phyloP scores from a whole-genome alignment of 2,113 vertebrate species.

The Gopherus evgoodei region DNA sequence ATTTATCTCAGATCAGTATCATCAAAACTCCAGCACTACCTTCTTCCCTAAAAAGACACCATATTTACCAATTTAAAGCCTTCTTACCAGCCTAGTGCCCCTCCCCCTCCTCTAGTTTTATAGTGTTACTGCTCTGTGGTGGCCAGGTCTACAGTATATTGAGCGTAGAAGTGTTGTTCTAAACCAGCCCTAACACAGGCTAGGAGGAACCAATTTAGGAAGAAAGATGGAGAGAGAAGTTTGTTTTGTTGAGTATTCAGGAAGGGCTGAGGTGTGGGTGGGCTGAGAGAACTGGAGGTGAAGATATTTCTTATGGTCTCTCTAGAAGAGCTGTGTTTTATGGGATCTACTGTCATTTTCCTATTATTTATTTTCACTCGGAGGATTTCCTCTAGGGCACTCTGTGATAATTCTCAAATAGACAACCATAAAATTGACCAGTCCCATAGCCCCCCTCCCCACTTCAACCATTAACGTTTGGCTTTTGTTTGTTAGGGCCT shows the following conservation, averaged over 20 bases:
- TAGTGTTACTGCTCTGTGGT: background rate
- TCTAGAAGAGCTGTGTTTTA: background rate
- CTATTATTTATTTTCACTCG: background rate
- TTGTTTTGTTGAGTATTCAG: background rate
- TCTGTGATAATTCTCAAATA: background rate
- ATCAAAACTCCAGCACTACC: background rate
- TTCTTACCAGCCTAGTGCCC: background rate
- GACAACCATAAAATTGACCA: background rate
- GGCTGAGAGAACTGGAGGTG: background rate
- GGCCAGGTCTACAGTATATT: background rate
- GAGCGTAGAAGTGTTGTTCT: background rate
- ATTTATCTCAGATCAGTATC: background rate
- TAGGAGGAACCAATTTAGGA: background rate
- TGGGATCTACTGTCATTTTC: background rate
- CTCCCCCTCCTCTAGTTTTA: background rate
- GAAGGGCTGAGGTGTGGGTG: background rate
- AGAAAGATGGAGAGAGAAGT: background rate
- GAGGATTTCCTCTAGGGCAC: background rate
- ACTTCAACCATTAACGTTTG: background rate
- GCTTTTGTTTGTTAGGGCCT: background rate
- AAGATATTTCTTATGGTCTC: background rate
- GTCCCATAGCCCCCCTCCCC: too few relatives aligned
- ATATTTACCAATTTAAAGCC: background rate
- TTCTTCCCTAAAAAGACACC: background rate
- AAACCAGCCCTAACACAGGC: background rate